These are phyloP conservation scores for Tetramorium parvispinum DNA, from an alignment of 1,140 invertebrate genomes.

Conservation along the genomic window DNA sequence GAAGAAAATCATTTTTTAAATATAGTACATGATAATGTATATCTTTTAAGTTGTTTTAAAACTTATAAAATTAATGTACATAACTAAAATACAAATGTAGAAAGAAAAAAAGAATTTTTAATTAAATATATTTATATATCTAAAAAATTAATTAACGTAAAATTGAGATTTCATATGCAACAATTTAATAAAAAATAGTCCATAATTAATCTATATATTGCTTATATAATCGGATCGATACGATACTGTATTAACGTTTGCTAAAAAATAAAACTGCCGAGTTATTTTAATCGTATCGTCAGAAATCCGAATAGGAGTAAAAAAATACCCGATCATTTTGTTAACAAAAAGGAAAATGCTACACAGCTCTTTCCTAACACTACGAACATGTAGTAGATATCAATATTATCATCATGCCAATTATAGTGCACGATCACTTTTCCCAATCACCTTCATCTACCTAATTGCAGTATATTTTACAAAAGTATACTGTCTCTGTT, in stretches of 20 bases:
- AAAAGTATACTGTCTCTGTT: slow-evolving; percentile 7
- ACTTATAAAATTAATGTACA: neutral
- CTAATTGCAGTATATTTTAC: slow-evolving; percentile 11
- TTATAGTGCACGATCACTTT: slow-evolving; percentile 41
- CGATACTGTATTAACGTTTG: neutral
- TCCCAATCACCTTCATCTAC: neutral
- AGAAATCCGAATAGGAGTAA: slow-evolving; percentile 35
- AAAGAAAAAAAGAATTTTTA: neutral
- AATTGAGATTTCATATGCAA: slow-evolving; percentile 33
- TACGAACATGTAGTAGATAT: slow-evolving; percentile 75
- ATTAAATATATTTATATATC: neutral
- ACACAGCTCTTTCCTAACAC: slow-evolving; percentile 65
- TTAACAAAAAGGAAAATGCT: slow-evolving; percentile 48
- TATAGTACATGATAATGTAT: neutral
- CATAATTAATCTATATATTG: slow-evolving; percentile 45
- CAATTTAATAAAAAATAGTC: slow-evolving; percentile 35
- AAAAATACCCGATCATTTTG: slow-evolving; percentile 24
- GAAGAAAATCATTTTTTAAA: neutral
- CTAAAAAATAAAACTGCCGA: slow-evolving; percentile 22
- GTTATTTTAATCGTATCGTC: slow-evolving; percentile 11
- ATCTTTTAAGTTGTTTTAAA: neutral
- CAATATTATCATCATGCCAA: slow-evolving; percentile 56
- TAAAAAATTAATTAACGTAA: neutral
- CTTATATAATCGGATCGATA: slow-evolving; percentile 23
- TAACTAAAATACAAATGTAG: neutral